Evolutionary conservation across 1,140 invertebrate species (phyloP), one percentile per base, ranked within the genome.

Genomic region (Pachyrhynchus sulphureomaculatus): DNA sequence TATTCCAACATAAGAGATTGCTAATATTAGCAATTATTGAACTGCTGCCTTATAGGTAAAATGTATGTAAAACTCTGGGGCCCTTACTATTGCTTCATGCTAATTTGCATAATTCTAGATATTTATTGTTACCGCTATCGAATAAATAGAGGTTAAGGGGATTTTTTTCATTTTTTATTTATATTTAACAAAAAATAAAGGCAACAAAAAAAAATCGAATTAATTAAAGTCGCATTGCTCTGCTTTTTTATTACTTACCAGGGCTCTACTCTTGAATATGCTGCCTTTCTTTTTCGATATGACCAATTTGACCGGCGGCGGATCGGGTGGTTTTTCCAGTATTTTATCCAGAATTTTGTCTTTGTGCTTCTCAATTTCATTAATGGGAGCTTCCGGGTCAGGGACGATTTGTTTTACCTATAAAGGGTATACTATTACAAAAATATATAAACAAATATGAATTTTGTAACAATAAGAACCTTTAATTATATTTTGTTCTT

Each of bases 221-320:
- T n/a, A n/a, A n/a, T n/a, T n/a, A n/a, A n/a, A 39, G 8, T 34
- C 9, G 1, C 18, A 34, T 18, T 52, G 13, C 12, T 36, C 9
- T 36, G 6, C 4, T 26, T 26, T 26, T 26, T 26, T 26, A 8
- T 8, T 5, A 18, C 55, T 44, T 53, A 61, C 85, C 18, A 88
- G 73, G 13, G 86, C 85, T 44, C 91, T 83, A 71, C 90, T 92
- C 72, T 95, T 94, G 72, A 95, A 95, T 72, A 95, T 93, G 69
- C 90, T 92, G 42, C 89, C 89, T 74, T 93, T 92, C 70, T 91
- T 92, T 56, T 87, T 86, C 0, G 84, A 84, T 48, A 87, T 86
- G 5, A 86, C 82, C 57, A 87, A 69, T 69, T 87, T 87, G 15
- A 86, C 81, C 73, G 79, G 81, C 12, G 68, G 65, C 10, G 57